Conservation (phyloP, 1,140 invertebrate species). For the Hesperophylax magnus region DNA sequence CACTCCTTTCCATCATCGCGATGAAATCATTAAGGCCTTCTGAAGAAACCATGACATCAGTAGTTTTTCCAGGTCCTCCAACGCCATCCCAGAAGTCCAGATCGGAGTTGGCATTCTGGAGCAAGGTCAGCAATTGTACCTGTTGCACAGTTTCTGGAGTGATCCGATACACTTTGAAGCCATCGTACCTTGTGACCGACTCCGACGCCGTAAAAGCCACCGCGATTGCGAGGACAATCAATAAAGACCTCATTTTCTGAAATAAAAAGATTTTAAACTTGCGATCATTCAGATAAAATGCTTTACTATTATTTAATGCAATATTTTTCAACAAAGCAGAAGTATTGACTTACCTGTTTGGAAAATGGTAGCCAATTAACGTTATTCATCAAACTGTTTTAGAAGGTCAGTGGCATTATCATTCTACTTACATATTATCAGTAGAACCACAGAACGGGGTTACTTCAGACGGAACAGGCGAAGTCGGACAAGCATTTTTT, state of each 20-base stretch:
- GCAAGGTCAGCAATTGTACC: neutral
- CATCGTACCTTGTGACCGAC: conserved; percentile 31
- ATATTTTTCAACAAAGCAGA: neutral
- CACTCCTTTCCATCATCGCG: conserved; percentile 7
- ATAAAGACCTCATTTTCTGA: conserved; percentile 12
- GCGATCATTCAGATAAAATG: no score
- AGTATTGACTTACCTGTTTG: neutral
- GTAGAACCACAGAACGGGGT: no score
- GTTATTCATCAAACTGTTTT: neutral
- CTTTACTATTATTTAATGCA: no score
- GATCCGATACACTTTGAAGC: conserved; percentile 49
- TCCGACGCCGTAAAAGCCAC: neutral
- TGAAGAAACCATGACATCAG: conserved; percentile 56
- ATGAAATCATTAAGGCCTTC: conserved; percentile 34
- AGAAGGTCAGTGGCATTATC: no score
- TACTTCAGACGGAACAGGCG: no score
- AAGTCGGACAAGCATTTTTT: no score
- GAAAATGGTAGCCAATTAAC: neutral
- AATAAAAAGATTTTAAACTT: neutral
- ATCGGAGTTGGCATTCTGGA: conserved; percentile 16
- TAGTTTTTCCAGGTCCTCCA: conserved; percentile 59
- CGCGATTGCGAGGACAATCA: neutral
- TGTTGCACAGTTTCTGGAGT: conserved; percentile 39
- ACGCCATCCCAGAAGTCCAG: conserved; percentile 55
- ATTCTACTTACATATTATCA: no score